Evolutionary conservation across 2,888 invertebrate species (phyloP).

Genomic region (Doris montereyensis): DNA sequence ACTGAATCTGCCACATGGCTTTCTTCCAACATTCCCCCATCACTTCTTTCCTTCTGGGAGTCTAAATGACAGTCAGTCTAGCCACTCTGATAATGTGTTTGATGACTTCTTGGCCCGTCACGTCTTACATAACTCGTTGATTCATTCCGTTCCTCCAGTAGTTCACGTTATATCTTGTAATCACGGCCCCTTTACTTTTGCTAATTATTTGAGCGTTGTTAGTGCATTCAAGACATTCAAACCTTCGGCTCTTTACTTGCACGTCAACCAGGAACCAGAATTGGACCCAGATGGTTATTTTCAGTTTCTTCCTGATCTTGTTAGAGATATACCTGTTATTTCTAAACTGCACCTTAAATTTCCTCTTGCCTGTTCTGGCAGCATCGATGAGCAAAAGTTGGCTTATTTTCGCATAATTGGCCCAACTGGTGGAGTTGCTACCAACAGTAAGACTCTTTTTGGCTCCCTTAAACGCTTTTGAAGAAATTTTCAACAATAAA

Average conservation of each 20-base stretch:
- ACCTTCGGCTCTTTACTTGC: slow-evolving; percentile 54
- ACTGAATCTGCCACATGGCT: slow-evolving; percentile 42
- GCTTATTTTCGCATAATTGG: slow-evolving; percentile 44
- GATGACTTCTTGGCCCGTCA: slow-evolving; percentile 28
- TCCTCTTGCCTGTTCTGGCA: slow-evolving; percentile 36
- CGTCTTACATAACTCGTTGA: slow-evolving; percentile 31
- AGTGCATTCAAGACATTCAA: slow-evolving; percentile 53
- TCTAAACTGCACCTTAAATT: slow-evolving; percentile 28
- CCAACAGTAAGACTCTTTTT: slow-evolving; percentile 51
- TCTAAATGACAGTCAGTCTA: not conserved
- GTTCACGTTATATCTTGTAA: slow-evolving; percentile 62
- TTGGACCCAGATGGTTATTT: slow-evolving; percentile 51
- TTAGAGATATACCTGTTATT: slow-evolving; percentile 50
- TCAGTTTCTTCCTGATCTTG: slow-evolving; percentile 55
- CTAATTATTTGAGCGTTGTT: slow-evolving; percentile 57
- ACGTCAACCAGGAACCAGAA: slow-evolving; percentile 48
- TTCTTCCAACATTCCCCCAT: slow-evolving; percentile 40
- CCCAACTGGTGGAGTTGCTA: slow-evolving; percentile 54
- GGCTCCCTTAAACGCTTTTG: slow-evolving; percentile 25
- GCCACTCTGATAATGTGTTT: not conserved
- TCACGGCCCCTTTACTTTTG: slow-evolving; percentile 55
- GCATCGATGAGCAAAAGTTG: slow-evolving; percentile 4
- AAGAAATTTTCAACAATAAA: slow-evolving; percentile 22
- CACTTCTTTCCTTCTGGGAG: slow-evolving; percentile 37
- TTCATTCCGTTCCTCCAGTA: slow-evolving; percentile 38